These are phyloP conservation scores for Cylloceria caligata DNA, from an alignment of 2,888 invertebrate species.

Conservation along the genomic window DNA sequence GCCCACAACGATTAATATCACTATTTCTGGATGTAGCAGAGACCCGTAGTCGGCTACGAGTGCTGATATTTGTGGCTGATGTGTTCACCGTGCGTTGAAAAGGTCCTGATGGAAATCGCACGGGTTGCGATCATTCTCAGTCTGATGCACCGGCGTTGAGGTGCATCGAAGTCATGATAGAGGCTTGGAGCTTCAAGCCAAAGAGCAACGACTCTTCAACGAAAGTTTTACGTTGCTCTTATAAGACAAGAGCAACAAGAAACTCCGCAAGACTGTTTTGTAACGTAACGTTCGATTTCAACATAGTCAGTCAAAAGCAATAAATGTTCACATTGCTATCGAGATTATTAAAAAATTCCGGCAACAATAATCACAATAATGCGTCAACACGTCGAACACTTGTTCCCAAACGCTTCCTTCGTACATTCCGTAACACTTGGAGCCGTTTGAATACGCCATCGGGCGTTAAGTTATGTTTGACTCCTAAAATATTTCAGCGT, in stretches of 20 bases:
- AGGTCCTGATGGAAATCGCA: slow-evolving; percentile 25
- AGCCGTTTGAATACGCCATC: not conserved
- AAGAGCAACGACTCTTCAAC: slow-evolving; percentile 18
- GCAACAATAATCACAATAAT: not conserved
- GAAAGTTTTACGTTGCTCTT: slow-evolving; percentile 14
- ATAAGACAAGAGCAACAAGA: slow-evolving; percentile 13
- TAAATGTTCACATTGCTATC: not conserved
- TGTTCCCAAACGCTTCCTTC: slow-evolving; percentile 1
- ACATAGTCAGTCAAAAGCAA: not conserved
- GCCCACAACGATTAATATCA: slow-evolving; percentile 28
- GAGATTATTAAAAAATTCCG: slow-evolving; percentile 6
- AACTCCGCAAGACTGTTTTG: not conserved
- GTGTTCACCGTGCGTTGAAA: slow-evolving; percentile 26
- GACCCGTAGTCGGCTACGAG: not conserved
- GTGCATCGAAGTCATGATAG: slow-evolving; percentile 25
- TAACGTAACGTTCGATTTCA: slow-evolving; percentile 10
- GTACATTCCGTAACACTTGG: not conserved
- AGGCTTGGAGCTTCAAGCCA: not conserved
- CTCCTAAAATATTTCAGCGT: slow-evolving; percentile 48
- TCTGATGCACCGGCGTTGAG: slow-evolving; percentile 24
- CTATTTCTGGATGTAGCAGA: slow-evolving; percentile 43
- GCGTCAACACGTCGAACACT: not conserved
- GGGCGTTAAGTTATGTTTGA: slow-evolving; percentile 28
- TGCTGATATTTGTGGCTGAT: slow-evolving; percentile 34
- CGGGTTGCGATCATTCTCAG: slow-evolving; percentile 22